Base-by-base conservation (phyloP, 2,113 vertebrate species). In the Phrynosoma platyrhinos region DNA sequence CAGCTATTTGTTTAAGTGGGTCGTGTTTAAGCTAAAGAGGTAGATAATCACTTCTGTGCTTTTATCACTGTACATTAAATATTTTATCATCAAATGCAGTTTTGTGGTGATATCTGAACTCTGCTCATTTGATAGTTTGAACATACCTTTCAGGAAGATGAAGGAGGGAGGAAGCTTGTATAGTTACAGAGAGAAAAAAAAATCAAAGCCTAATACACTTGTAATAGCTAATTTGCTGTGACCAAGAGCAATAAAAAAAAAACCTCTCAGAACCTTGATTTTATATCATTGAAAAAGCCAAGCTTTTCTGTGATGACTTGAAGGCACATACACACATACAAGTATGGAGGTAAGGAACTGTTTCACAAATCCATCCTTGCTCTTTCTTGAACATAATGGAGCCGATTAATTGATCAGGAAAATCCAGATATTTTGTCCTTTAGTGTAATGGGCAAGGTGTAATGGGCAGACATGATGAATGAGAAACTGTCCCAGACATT, bases 21-120 rank as follows among this genome's bases (percentile, higher is more conserved):
- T 94, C 88, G 30, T 93, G 89, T 96, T 97, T 96, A 96, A 94
- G 90, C 87, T 90, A 93, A 42, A 3, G 92, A 92, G 90, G 96
- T 96, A 95, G 91, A 91, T 95, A 96, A 96, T 95, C 0, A 87
- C 88, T 92, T 89, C 74, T 90, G 20, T 93, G 92, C 69, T 90
- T 95, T 95, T 94, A 89, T 96, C 96, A 93, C 87, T 76, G 87
- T 95, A 94, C 88, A 36, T 52, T 95, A 91, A 91, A 93, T 91
- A 91, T 96, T 96, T 97, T 93, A 94, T 94, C 83, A 94, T 94
- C 91, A 94, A 95, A 95, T 27, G 55, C 94, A 95, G 75, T 95
- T 97, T 96, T 80, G 66, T 93, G 93, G 84, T 81, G 88, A 86
- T 94, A 89, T 95, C 92, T 96, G 94, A 96, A 96, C 88, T 93